Base-by-base conservation (phyloP, 2,113 vertebrate species). In the Plecotus auritus region DNA sequence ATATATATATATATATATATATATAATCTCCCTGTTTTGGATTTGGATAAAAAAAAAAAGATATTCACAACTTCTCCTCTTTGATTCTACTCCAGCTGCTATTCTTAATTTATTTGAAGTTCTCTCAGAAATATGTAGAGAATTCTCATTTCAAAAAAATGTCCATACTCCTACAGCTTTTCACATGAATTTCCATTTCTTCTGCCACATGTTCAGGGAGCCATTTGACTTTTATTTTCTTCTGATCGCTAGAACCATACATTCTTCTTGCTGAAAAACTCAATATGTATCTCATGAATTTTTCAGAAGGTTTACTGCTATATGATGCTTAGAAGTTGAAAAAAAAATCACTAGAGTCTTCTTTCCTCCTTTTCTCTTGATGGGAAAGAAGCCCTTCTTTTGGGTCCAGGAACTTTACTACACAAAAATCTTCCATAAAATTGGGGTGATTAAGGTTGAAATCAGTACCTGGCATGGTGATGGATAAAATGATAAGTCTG, bases 201-300 rank as follows among this genome's bases (percentile, higher is more conserved):
- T 49, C 70, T 17, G 11, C 51, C n/a, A 69, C 6, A 64, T 51
- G 18, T 77, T 86, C 61, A 72, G 30, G 73, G 59, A 95, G 5
- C 45, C 45, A 90, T 40, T 67, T 67, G 5, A 49, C 51, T 90
- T 88, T 77, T 85, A 45, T 85, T 92, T 93, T 70, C 32, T 93
- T 93, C 47, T 97, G 66, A 67, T 47, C 28, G 2, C 11, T 64
- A 80, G 47, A 3, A 92, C 23, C 23, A 7, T 9, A 56, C 7
- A 81, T 82, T 42, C 7, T 61, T 90, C 54, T 70, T 89, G 14
- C n/a, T 90, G 30, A 77, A 91, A 94, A 97, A 54, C 4, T 30
- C 78, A 97, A 85, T 93, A 92, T 74, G 8, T 81, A 37, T 47
- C 40, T 96, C 51, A 93, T 85, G 56, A 73, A 88, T 91, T 95